Evolutionary conservation across 2,888 invertebrate species (phyloP).

Genomic region (Leucoptera coffeella): DNA sequence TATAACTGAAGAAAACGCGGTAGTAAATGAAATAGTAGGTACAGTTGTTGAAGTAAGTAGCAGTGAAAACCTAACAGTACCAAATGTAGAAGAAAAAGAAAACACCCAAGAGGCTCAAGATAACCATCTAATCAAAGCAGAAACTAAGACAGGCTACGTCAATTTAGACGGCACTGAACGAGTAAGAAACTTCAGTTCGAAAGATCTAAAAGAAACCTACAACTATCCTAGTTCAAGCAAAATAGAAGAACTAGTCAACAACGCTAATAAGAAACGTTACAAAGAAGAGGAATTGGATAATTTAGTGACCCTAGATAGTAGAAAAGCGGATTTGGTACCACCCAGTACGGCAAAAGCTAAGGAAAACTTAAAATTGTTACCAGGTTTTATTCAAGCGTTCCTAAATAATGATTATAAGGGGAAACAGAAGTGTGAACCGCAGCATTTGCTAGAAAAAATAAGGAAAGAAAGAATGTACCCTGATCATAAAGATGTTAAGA

Average conservation of each 20-base stretch:
- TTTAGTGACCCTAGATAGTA: conserved; percentile 21
- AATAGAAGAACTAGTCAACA: conserved; percentile 10
- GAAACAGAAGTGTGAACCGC: conserved; percentile 62
- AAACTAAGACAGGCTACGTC: conserved; percentile 34
- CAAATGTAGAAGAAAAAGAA: too few relatives aligned
- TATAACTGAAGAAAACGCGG: neutral
- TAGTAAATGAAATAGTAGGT: too few relatives aligned
- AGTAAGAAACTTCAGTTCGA: conserved; percentile 26
- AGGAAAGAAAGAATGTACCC: conserved; percentile 55
- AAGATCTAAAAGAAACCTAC: conserved; percentile 25
- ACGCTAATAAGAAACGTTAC: conserved; percentile 8
- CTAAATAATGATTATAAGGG: conserved; percentile 41
- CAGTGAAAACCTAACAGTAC: too few relatives aligned
- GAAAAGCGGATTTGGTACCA: conserved; percentile 14
- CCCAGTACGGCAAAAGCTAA: conserved; percentile 28
- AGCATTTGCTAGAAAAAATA: conserved; percentile 64
- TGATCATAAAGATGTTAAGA: conserved; percentile 52
- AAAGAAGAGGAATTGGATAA: conserved; percentile 28
- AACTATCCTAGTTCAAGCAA: conserved; percentile 14
- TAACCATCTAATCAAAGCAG: conserved; percentile 24
- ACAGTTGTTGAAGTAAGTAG: too few relatives aligned
- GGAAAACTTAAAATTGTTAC: conserved; percentile 35
- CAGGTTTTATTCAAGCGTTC: conserved; percentile 53
- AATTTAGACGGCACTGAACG: conserved; percentile 40
- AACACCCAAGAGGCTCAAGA: conserved; percentile 3